Evolutionary conservation across 2,888 invertebrate species (phyloP).

Genomic region (Volucella bombylans): DNA sequence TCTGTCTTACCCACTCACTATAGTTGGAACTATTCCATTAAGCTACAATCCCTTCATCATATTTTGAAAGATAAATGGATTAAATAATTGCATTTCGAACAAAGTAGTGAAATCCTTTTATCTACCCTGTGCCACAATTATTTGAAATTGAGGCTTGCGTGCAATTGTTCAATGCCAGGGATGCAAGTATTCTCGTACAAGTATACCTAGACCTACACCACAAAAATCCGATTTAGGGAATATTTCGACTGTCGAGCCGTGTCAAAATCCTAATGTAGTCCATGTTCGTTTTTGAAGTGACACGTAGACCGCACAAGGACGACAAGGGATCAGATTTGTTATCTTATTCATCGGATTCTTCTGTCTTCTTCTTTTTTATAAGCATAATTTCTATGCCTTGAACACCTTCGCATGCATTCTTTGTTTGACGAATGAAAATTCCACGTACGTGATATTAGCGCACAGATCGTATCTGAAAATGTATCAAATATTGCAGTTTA

Average conservation of each 20-base stretch:
- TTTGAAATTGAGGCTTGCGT: slow-evolving; percentile 34
- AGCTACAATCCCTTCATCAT: slow-evolving; percentile 18
- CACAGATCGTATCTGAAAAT: slow-evolving; percentile 41
- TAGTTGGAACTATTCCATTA: not conserved
- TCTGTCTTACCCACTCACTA: too few species aligned
- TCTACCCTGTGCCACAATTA: slow-evolving; percentile 37
- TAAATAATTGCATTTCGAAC: slow-evolving; percentile 45
- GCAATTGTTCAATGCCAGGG: slow-evolving; percentile 37
- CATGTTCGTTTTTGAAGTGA: slow-evolving; percentile 43
- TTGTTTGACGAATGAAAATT: slow-evolving; percentile 24
- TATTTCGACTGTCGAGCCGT: slow-evolving; percentile 35
- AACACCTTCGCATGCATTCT: slow-evolving; percentile 39
- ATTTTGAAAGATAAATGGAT: slow-evolving; percentile 49
- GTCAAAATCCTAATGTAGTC: slow-evolving; percentile 38
- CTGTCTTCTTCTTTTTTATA: not conserved
- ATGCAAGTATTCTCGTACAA: too few species aligned
- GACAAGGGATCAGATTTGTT: slow-evolving; percentile 59
- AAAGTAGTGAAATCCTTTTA: slow-evolving; percentile 47
- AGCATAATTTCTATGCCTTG: not conserved
- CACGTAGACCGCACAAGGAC: slow-evolving; percentile 64
- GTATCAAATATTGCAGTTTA: slow-evolving; percentile 23
- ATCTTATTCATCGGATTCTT: slow-evolving; percentile 38
- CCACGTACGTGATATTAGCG: slow-evolving; percentile 55
- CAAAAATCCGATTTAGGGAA: slow-evolving; percentile 2
- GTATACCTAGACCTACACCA: not conserved